A percentile compares a stretch with the other conserved stretches of the same genome.
phyloP scores from a whole-genome alignment of 2,888 invertebrate species.

The Ethmia dodecea region DNA sequence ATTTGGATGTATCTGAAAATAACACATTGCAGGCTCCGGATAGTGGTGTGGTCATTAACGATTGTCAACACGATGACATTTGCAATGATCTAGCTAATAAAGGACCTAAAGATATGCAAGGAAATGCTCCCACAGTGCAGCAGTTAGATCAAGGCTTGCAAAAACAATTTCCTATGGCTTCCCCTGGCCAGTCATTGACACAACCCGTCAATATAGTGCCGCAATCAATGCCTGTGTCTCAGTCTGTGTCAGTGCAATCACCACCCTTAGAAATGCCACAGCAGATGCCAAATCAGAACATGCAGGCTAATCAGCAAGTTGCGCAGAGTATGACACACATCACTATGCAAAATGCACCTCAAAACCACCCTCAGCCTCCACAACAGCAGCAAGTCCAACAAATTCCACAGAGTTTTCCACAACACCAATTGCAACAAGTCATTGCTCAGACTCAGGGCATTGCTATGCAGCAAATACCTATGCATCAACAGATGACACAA shows the following conservation, averaged over 20 bases:
- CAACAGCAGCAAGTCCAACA: slow-evolving; percentile 72
- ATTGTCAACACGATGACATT: slow-evolving; percentile 71
- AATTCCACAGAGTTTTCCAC: slow-evolving; percentile 73
- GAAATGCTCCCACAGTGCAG: slow-evolving; percentile 59
- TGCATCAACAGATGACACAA: slow-evolving; percentile 73
- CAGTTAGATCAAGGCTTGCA: slow-evolving; percentile 70
- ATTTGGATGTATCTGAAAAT: slow-evolving; percentile 62
- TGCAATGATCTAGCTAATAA: slow-evolving; percentile 68
- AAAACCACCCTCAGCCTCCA: slow-evolving; percentile 51
- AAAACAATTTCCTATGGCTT: slow-evolving; percentile 72
- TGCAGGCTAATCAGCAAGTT: slow-evolving; percentile 61
- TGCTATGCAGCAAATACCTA: slow-evolving; percentile 72
- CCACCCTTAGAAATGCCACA: slow-evolving; percentile 73
- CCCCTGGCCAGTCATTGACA: slow-evolving; percentile 71
- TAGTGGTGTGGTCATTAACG: slow-evolving; percentile 72
- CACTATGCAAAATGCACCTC: slow-evolving; percentile 62
- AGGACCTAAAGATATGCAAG: slow-evolving; percentile 69
- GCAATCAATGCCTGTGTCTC: slow-evolving; percentile 64
- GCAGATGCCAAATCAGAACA: slow-evolving; percentile 65
- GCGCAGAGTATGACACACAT: slow-evolving; percentile 75
- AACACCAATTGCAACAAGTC: slow-evolving; percentile 72
- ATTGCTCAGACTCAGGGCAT: slow-evolving; percentile 70
- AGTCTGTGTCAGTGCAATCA: slow-evolving; percentile 68
- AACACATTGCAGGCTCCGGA: slow-evolving; percentile 65
- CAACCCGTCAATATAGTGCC: slow-evolving; percentile 67